Conservation (phyloP, 2,888 invertebrate species). For the Allolobophora icterica region DNA sequence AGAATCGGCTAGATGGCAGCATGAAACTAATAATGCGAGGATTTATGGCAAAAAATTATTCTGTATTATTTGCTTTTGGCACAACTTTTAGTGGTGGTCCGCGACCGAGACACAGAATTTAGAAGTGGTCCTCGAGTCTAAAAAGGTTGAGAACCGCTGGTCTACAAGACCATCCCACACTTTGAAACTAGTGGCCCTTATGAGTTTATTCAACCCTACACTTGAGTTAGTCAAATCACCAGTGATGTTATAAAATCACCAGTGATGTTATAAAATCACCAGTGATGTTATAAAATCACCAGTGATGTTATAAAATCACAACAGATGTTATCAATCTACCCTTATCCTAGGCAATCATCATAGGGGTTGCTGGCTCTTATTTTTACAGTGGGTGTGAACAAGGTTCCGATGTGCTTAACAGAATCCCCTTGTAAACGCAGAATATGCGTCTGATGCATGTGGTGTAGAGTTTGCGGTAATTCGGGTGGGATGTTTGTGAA, state of each 20-base stretch:
- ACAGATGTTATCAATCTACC: background rate
- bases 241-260: background rate
- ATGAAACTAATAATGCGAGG: no score
- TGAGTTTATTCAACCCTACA: background rate
- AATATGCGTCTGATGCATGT: background rate
- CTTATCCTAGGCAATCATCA: background rate
- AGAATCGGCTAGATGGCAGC: no score
- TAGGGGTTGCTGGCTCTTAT: background rate
- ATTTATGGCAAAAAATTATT: no score
- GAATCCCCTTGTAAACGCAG: background rate
- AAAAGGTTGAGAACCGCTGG: no score
- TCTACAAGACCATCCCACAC: background rate
- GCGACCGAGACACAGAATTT: no score
- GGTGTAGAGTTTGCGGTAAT: background rate
- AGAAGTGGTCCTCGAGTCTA: no score
- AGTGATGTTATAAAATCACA: no score
- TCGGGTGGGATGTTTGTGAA: background rate
- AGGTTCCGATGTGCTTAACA: background rate
- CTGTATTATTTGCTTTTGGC: no score
- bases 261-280: background rate
- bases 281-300: background rate
- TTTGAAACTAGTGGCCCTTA: background rate
- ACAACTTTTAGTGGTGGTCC: no score
- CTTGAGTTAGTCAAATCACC: background rate
- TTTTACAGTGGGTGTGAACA: background rate